Evolutionary conservation across 2,888 invertebrate species (phyloP).

Genomic region (Eledona agricola): DNA sequence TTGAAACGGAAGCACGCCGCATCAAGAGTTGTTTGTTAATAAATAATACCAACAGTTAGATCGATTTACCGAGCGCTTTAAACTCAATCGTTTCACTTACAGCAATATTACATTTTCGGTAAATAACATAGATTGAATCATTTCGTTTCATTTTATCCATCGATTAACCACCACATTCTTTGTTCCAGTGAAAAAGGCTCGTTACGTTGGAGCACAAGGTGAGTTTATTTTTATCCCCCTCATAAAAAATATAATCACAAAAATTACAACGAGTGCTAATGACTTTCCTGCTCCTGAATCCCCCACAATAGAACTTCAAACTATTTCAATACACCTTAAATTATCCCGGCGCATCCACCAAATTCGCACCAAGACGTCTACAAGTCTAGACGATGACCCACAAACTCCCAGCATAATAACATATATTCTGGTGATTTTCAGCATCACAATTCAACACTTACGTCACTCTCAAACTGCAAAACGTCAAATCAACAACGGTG

Average conservation of each 20-base stretch:
- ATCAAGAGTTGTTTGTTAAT: too few species aligned
- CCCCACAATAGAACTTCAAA: background rate
- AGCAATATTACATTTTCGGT: too few species aligned
- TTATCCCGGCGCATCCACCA: too few species aligned
- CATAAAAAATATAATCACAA: too few species aligned
- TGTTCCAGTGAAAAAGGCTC: slow-evolving; percentile 90
- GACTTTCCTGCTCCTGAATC: too few species aligned
- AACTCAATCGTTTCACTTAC: too few species aligned
- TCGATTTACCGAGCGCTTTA: too few species aligned
- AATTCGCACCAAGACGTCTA: slow-evolving; percentile 21
- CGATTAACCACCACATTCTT: slow-evolving; percentile 49
- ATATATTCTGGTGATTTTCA: too few species aligned
- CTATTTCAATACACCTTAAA: slow-evolving; percentile 8
- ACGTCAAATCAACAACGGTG: slow-evolving; percentile 97
- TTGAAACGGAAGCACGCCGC: too few species aligned
- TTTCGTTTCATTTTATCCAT: slow-evolving; percentile 32
- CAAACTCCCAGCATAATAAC: slow-evolving; percentile 1
- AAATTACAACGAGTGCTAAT: too few species aligned
- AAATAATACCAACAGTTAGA: too few species aligned
- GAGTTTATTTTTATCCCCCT: slow-evolving; percentile 55
- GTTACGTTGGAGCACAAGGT: slow-evolving; percentile 86
- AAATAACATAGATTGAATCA: slow-evolving; percentile 1
- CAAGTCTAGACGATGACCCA: slow-evolving; percentile 23
- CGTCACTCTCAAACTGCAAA: slow-evolving; percentile 95
- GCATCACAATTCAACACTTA: slow-evolving; percentile 94